Evolutionary conservation across 1,140 invertebrate genomes (phyloP), one percentile per base, ranked within the genome.

Genomic region (Diorhabda carinulata): DNA sequence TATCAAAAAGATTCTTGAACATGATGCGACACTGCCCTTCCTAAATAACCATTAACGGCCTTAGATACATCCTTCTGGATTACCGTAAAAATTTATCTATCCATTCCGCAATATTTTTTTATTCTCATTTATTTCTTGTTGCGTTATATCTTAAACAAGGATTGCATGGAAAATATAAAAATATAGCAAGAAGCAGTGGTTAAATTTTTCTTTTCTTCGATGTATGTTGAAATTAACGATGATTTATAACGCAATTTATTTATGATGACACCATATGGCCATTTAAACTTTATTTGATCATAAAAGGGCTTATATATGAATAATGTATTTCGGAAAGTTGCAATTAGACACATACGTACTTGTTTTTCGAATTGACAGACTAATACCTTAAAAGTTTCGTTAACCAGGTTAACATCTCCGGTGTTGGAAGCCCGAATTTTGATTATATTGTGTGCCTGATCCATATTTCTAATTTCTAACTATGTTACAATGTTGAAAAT

Each of bases 21-120:
- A 8, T 52, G 47, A 52, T 52, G 47, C 47, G 47, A 52, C 47
- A 52, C 47, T 52, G 47, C n/a, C 47, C 47, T 6, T 52, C 47
- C 47, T 52, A 52, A 52, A 52, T 52, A 52, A 52, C 47, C 47
- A 52, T 52, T 52, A 52, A 52, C 47, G 47, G 47, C 47, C n/a
- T 52, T 52, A n/a, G 47, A 6, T 52, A 52, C 47, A 52, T 52
- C 47, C 47, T 52, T n/a, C n/a, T n/a, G 47, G 47, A 52, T 52
- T 52, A 52, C 47, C n/a, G 47, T 52, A 52, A 52, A 52, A 52
- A 52, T 52, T 52, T 52, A 52, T 52, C 47, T 52, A 52, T n/a
- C 47, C 47, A 52, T 52, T 52, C 47, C 47, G 47, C 47, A 52
- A 52, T 52, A 52, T 52, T 52, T 52, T 52, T 52, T 52, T 52